phyloP scores from a whole-genome alignment of 2,113 vertebrate genomes.

The Eptesicus fuscus region DNA sequence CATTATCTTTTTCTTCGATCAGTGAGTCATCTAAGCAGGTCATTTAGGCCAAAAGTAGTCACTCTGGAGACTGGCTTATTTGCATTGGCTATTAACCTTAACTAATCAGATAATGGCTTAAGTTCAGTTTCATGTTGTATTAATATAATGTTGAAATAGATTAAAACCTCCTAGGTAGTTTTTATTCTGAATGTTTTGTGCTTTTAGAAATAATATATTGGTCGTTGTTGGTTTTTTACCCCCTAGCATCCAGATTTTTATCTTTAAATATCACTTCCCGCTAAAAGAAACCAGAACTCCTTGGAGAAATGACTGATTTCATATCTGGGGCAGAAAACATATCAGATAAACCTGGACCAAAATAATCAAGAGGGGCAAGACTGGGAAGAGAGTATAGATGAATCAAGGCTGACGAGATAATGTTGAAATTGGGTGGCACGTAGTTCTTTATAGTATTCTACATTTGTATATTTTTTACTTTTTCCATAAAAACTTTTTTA shows the following conservation, averaged over 20 bases:
- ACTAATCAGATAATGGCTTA: constrained; percentile 29
- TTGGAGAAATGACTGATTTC: constrained; percentile 17
- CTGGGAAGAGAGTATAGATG: neutral
- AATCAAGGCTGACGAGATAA: neutral
- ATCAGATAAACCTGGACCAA: constrained; percentile 6
- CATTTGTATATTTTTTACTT: neutral
- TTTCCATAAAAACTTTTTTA: neutral
- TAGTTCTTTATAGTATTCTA: neutral
- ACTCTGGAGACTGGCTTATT: neutral
- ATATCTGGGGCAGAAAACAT: neutral
- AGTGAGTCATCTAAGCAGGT: neutral
- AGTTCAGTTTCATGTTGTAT: constrained; percentile 4
- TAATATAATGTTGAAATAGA: constrained; percentile 36
- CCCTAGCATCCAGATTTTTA: neutral
- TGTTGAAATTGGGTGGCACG: neutral
- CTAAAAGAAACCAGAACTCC: constrained; percentile 35
- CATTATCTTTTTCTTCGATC: neutral
- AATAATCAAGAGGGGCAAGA: neutral
- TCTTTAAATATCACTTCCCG: constrained; percentile 37
- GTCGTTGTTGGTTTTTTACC: neutral
- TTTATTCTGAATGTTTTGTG: neutral
- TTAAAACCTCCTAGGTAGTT: neutral
- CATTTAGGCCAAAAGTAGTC: constrained; percentile 28
- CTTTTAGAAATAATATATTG: neutral
- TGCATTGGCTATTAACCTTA: neutral